phyloP scores from a whole-genome alignment of 2,888 invertebrate species.

The Pristionchus entomophagus region DNA sequence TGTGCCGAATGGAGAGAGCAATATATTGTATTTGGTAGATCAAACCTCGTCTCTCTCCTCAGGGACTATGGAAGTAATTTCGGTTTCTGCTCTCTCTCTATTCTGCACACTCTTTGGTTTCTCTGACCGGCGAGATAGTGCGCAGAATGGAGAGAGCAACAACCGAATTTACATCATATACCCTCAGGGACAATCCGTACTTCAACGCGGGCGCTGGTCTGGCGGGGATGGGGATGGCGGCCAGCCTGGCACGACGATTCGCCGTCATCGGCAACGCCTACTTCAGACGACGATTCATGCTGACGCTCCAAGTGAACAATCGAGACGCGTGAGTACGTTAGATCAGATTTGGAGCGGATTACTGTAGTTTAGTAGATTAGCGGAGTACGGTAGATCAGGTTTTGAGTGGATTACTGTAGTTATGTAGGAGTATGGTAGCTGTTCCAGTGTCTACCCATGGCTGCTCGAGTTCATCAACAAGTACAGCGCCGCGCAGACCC shows the following conservation, averaged over 20 bases:
- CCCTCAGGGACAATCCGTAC: slow-evolving; percentile 65
- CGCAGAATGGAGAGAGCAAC: too few relatives aligned
- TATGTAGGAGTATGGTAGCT: background rate
- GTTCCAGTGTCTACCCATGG: slow-evolving; percentile 72
- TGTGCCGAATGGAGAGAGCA: too few relatives aligned
- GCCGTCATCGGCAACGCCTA: slow-evolving; percentile 64
- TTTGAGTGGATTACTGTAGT: too few relatives aligned
- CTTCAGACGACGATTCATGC: slow-evolving; percentile 68
- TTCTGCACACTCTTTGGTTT: background rate
- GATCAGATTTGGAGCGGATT: background rate
- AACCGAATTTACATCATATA: background rate
- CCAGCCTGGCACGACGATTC: slow-evolving; percentile 56
- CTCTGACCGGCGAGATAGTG: background rate
- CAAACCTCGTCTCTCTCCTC: too few relatives aligned
- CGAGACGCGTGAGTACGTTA: slow-evolving; percentile 66
- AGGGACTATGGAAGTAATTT: too few relatives aligned
- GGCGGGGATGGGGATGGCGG: slow-evolving; percentile 67
- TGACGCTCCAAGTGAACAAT: slow-evolving; percentile 68
- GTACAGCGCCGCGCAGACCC: slow-evolving; percentile 63
- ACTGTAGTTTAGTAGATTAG: background rate
- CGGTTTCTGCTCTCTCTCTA: background rate
- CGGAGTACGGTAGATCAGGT: too few relatives aligned
- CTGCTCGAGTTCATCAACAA: slow-evolving; percentile 73
- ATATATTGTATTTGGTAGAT: too few relatives aligned
- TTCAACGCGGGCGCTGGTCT: slow-evolving; percentile 73